Evolutionary conservation across 2,888 invertebrate species (phyloP).

Genomic region (Agrochola lychnidis): DNA sequence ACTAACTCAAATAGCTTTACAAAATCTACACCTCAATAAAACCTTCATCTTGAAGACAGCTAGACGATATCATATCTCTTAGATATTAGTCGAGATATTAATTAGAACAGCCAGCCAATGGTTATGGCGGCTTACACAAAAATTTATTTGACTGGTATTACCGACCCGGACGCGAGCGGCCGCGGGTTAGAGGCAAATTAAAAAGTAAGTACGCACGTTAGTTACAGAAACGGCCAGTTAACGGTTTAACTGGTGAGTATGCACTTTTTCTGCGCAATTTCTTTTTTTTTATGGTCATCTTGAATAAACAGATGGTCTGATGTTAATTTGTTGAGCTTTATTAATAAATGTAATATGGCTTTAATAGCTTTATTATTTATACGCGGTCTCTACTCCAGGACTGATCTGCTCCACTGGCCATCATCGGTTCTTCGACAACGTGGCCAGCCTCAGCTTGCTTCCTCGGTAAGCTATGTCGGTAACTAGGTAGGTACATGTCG

Average conservation of each 20-base stretch:
- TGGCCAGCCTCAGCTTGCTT: too few relatives aligned
- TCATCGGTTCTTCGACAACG: too few relatives aligned
- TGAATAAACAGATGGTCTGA: neutral
- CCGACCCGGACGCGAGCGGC: conserved; percentile 26
- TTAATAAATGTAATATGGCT: neutral
- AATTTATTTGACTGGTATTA: conserved; percentile 64
- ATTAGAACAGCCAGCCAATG: conserved; percentile 52
- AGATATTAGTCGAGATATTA: conserved; percentile 58
- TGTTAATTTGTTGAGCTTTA: neutral
- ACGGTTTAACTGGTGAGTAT: conserved; percentile 12
- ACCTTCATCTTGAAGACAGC: conserved; percentile 23
- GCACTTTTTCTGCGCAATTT: conserved; percentile 12
- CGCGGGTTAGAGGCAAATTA: conserved; percentile 47
- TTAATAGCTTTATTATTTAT: too few relatives aligned
- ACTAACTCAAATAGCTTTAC: neutral
- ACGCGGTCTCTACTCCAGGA: neutral
- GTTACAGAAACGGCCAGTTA: conserved; percentile 29
- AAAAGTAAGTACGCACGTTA: conserved; percentile 41
- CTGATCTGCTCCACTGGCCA: neutral
- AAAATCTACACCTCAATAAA: conserved; percentile 18
- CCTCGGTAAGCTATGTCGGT: neutral
- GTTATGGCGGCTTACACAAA: conserved; percentile 59
- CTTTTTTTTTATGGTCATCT: conserved; percentile 1
- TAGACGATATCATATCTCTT: conserved; percentile 48
- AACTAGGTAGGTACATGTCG: neutral